phyloP scores from a whole-genome alignment of 1,140 invertebrate species.

The Drosophila lacteicornis region DNA sequence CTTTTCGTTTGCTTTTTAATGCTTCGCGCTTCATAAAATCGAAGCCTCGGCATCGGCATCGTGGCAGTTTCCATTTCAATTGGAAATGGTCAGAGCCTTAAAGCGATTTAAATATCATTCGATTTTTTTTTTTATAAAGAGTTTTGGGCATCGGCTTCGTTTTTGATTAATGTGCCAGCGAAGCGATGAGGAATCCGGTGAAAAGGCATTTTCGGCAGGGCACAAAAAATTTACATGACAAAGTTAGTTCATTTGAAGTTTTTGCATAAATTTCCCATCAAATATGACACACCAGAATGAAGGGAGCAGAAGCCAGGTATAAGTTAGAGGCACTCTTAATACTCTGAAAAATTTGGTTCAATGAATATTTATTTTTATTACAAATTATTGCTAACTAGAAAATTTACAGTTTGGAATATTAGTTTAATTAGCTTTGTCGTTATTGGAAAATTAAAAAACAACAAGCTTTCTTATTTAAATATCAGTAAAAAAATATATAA shows the following conservation, averaged over 20 bases:
- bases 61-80: slow-evolving; percentile 33
- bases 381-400: neutral
- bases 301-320: neutral
- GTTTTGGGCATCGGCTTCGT: slow-evolving; percentile 6
- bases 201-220: slow-evolving; percentile 15
- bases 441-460: too few species aligned
- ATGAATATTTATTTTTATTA: neutral
- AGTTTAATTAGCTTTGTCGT: too few species aligned
- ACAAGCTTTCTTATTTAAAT: too few species aligned
- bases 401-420: too few species aligned
- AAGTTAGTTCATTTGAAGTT: slow-evolving; percentile 65
- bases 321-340: neutral
- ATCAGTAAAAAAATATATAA: neutral
- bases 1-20: slow-evolving; percentile 75
- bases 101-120: slow-evolving; percentile 30
- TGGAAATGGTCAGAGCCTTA: slow-evolving; percentile 54
- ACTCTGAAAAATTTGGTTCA: neutral
- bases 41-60: slow-evolving; percentile 43
- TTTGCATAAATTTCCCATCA: slow-evolving; percentile 49
- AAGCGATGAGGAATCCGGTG: slow-evolving; percentile 17
- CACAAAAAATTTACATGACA: slow-evolving; percentile 64
- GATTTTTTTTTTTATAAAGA: slow-evolving; percentile 6
- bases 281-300: slow-evolving; percentile 37
- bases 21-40: slow-evolving; percentile 77
- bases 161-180: slow-evolving; percentile 60